Evolutionary conservation across 2,888 invertebrate genomes (phyloP), one percentile per base, ranked within the genome.

Genomic region (Allygus modestus): DNA sequence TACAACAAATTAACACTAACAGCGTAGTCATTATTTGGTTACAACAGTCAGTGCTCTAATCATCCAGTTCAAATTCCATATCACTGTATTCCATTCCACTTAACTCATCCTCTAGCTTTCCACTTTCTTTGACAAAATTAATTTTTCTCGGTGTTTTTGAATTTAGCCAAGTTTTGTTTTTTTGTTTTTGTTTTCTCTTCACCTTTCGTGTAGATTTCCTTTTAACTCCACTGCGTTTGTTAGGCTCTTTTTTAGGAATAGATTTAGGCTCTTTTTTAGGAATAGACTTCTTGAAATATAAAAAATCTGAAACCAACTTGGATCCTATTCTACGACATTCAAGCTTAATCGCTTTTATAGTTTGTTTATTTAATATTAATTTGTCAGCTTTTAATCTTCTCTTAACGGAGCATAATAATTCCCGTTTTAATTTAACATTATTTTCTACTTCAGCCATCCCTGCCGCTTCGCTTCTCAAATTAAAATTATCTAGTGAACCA

Each of bases 61-160:
- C 37, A 37, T 9, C 9, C 5, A 37, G 37, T 37, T 37, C 37
- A 37, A 9, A 37, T 37, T 69, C 69, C n/a, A 15, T 15, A 69
- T 69, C 69, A 69, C 69, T 69, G 65, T 65, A 31, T 31, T 69
- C 69, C 17, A 31, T 69, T 28, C 69, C 69, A 69, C 69, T 69
- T 31, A 9, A 15, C 4, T 31, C 31, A 69, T 28, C 37, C 4
- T 69, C 37, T 15, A n/a, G 2, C 1, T 2, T 33, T 31, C 15
- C 33, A 28, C n/a, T 31, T 69, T 31, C 69, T 31, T 69, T 69
- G 7, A 69, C 31, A 17, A 69, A 69, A 17, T 31, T 31, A 15
- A 69, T 69, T 69, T 17, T 4, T 31, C 15, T 69, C 12, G 17
- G 4, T 1, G 11, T 61, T 61, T 61, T 61, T 37, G 37, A 37